Evolutionary conservation across 2,113 vertebrate genomes (phyloP).

Genomic region (Coregonus clupeaformis): DNA sequence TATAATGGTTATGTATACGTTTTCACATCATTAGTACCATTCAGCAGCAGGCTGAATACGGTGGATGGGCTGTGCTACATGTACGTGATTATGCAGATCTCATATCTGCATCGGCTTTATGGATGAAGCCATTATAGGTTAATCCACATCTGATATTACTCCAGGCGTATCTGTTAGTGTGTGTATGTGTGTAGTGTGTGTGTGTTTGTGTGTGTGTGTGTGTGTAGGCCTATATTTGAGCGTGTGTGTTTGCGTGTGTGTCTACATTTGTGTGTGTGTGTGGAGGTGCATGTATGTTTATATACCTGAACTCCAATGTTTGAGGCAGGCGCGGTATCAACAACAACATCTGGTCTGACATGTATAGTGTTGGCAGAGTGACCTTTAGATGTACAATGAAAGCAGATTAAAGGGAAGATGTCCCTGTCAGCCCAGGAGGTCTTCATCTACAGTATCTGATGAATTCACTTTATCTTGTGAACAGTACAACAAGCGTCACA

Average conservation of each 20-base stretch:
- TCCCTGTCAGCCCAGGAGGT: constrained; percentile 9
- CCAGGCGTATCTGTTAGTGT: not conserved
- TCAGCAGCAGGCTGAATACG: constrained; percentile 29
- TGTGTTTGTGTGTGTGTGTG: not conserved
- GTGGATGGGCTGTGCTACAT: constrained; percentile 31
- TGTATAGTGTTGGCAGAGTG: constrained; percentile 44
- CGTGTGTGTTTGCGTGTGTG: not conserved
- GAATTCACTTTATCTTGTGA: not conserved
- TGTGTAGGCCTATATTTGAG: not conserved
- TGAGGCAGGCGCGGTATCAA: constrained; percentile 10
- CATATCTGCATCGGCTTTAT: constrained; percentile 34
- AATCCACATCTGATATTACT: constrained; percentile 9
- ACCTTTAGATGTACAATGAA: constrained; percentile 52
- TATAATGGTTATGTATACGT: constrained; percentile 47
- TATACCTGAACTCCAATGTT: not conserved
- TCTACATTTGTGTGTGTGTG: not conserved
- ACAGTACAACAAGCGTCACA: too few relatives aligned
- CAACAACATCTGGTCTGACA: constrained; percentile 39
- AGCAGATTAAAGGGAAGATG: constrained; percentile 35
- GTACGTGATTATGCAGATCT: constrained; percentile 41
- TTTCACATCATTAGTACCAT: constrained; percentile 10
- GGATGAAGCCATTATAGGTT: constrained; percentile 39
- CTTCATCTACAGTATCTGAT: constrained; percentile 33
- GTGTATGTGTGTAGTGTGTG: constrained; percentile 9
- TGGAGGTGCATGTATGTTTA: not conserved